Conservation (phyloP, 2,113 vertebrate genomes). For the Muntiacus muntjak region DNA sequence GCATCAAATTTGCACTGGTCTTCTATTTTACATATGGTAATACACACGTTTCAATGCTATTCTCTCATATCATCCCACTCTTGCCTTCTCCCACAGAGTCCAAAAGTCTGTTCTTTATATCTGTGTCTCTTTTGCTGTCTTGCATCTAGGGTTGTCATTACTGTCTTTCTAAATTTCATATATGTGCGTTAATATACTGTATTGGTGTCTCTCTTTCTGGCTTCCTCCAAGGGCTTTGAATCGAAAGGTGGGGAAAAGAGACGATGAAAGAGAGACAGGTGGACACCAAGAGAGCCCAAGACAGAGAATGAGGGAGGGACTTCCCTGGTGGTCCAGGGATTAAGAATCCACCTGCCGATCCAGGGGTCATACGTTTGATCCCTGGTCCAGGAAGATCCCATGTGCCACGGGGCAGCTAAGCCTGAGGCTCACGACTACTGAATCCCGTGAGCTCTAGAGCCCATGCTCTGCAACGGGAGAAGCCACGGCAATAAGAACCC, state of each 20-base stretch:
- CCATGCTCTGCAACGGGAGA: neutral
- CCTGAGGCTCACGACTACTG: neutral
- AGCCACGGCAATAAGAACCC: neutral
- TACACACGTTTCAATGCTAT: neutral
- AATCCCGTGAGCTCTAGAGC: neutral
- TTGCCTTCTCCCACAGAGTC: neutral
- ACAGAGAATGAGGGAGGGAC: neutral
- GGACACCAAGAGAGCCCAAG: neutral
- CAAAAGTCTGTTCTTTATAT: neutral
- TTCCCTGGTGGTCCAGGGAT: neutral
- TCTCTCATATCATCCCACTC: neutral
- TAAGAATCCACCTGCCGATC: neutral
- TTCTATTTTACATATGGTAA: neutral
- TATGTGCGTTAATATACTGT: neutral
- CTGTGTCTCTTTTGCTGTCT: neutral
- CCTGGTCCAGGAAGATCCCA: neutral
- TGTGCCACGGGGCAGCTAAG: neutral
- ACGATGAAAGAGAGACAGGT: neutral
- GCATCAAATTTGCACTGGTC: neutral
- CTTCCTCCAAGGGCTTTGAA: neutral
- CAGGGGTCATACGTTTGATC: neutral
- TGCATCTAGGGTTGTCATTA: accelerated
- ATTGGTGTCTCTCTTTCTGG: neutral
- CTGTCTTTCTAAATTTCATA: neutral
- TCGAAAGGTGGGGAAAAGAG: neutral